These are phyloP conservation scores for Philopotamus ludificatus DNA, from an alignment of 1,140 invertebrate species.

Conservation along the genomic window DNA sequence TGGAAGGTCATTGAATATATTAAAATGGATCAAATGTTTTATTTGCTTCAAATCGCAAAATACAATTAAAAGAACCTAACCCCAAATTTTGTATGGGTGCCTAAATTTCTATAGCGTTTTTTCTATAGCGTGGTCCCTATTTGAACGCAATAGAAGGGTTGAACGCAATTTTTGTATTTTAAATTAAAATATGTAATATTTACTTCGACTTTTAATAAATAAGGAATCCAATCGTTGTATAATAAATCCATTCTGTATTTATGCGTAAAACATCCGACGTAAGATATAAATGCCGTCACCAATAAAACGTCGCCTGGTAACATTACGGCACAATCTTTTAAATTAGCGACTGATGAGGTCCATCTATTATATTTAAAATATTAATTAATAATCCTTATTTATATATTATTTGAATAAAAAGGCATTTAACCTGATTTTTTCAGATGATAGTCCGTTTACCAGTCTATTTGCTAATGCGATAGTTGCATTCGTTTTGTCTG, in stretches of 20 bases:
- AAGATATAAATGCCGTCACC: slow-evolving; percentile 92
- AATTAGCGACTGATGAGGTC: slow-evolving; percentile 68
- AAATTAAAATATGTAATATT: slow-evolving; percentile 37
- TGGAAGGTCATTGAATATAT: too few species aligned
- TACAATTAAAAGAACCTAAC: too few species aligned
- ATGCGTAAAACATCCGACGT: slow-evolving; percentile 91
- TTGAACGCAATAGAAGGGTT: too few species aligned
- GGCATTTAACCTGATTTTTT: slow-evolving; percentile 69
- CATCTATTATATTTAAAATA: slow-evolving; percentile 55
- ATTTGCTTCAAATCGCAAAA: too few species aligned
- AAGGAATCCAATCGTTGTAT: slow-evolving; percentile 78
- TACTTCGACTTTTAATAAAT: slow-evolving; percentile 61
- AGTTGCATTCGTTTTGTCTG: slow-evolving; percentile 76
- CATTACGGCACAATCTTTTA: slow-evolving; percentile 62
- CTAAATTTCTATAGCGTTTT: too few species aligned
- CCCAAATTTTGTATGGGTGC: too few species aligned
- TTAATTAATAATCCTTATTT: background rate
- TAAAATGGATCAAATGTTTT: too few species aligned
- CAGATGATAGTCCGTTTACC: slow-evolving; percentile 88
- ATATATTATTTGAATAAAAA: slow-evolving; percentile 4
- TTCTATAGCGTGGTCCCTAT: too few species aligned
- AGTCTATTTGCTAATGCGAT: slow-evolving; percentile 91
- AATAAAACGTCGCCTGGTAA: slow-evolving; percentile 88
- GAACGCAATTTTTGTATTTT: background rate
- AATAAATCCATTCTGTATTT: slow-evolving; percentile 79